A percentile compares a stretch with the other conserved stretches of the same genome.
phyloP scores from a whole-genome alignment of 30 jellyfish, hydroid and myxozoan genomes.

The Hydractinia symbiolongicarpus region DNA sequence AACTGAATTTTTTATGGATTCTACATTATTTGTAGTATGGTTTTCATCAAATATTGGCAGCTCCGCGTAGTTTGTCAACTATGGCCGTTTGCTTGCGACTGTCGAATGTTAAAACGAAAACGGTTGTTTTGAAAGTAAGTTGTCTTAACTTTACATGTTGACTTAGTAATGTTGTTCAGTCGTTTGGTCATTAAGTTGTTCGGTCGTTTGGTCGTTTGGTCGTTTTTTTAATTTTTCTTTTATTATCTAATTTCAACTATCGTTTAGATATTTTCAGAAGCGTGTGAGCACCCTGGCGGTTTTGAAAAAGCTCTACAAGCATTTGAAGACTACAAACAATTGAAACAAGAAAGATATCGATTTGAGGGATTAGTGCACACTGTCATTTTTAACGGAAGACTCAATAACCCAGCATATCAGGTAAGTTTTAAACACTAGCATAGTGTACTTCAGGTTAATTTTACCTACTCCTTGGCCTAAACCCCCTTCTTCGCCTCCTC shows the following conservation, averaged over 20 bases:
- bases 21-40: constrained; percentile 47
- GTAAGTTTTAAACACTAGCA: constrained; percentile 17
- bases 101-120: constrained; percentile 63
- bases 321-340: constrained; percentile 72
- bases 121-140: constrained; percentile 73
- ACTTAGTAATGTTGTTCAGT: background rate
- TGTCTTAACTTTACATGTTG: background rate
- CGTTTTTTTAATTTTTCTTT: no score
- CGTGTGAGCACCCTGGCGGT: constrained; percentile 87
- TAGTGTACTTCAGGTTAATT: background rate
- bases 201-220: background rate
- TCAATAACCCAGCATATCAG: constrained; percentile 58
- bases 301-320: constrained; percentile 73
- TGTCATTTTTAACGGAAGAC: constrained; percentile 44
- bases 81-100: constrained; percentile 73
- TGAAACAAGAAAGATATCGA: constrained; percentile 53
- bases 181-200: background rate
- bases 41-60: constrained; percentile 63
- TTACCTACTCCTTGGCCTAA: background rate
- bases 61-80: constrained; percentile 74
- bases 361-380: constrained; percentile 69
- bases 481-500: background rate
- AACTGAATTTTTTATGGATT: background rate
- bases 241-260: background rate
- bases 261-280: constrained; percentile 64